Percentiles rank a stretch among this genome's conserved stretches.
Evolutionary conservation across 92 coral and sea anemone genomes (phyloP).

Genomic region (Metridium senile): DNA sequence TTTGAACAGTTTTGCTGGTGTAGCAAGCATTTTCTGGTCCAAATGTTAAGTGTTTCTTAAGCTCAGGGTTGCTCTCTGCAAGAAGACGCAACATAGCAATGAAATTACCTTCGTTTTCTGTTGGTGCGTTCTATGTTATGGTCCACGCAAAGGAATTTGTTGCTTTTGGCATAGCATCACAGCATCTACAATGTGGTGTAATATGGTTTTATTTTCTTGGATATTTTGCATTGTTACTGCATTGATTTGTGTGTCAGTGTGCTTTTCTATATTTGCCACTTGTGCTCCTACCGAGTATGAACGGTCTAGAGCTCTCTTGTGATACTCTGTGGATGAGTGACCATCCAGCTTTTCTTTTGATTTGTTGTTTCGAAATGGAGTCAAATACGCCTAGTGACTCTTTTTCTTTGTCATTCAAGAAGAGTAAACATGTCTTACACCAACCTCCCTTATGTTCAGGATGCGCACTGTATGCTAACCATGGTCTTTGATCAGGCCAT

Average conservation of each 20-base stretch:
- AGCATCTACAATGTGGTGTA: conserved; percentile 50
- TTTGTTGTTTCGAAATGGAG: conserved; percentile 53
- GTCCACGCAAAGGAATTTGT: conserved; percentile 55
- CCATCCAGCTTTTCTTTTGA: conserved; percentile 52
- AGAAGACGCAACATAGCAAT: conserved; percentile 50
- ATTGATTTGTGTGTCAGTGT: conserved; percentile 57
- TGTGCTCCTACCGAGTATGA: conserved; percentile 50
- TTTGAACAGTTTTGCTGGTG: conserved; percentile 65
- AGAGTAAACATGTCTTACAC: conserved; percentile 41
- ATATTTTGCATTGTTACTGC: conserved; percentile 48
- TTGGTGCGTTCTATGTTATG: conserved; percentile 6
- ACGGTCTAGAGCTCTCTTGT: conserved; percentile 53
- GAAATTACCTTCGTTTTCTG: conserved; percentile 52
- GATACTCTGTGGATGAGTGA: conserved; percentile 52
- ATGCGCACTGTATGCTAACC: conserved; percentile 63
- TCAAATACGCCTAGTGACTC: conserved; percentile 45
- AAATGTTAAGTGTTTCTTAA: conserved; percentile 51
- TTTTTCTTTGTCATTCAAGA: conserved; percentile 48
- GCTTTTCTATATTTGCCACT: conserved; percentile 58
- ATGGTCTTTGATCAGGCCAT: conserved; percentile 61
- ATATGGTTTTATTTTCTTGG: conserved; percentile 50
- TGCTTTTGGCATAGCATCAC: conserved; percentile 56
- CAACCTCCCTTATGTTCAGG: conserved; percentile 33
- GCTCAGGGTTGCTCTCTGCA: conserved; percentile 46
- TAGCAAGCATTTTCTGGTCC: conserved; percentile 42